A percentile compares a stretch with the other conserved stretches of the same genome.
phyloP scores from a whole-genome alignment of 2,797 vertebrate genomes.

The Lateolabrax maculatus region DNA sequence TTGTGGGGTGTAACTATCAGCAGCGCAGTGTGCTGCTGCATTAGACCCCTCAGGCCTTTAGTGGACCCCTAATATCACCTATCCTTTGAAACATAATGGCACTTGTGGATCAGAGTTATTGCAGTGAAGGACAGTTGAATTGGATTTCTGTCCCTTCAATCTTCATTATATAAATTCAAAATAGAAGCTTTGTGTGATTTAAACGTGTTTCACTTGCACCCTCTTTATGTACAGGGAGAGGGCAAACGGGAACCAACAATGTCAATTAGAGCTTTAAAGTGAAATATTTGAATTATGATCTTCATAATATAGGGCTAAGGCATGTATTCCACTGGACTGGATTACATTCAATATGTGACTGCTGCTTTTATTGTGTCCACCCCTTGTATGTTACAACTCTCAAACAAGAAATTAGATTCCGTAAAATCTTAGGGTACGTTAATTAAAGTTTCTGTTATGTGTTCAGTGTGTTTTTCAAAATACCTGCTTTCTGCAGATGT shows the following conservation, averaged over 20 bases:
- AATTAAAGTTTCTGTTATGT: background rate
- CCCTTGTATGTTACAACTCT: background rate
- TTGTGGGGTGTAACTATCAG: conserved; percentile 15
- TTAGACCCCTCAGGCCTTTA: conserved; percentile 2
- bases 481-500: background rate
- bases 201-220: background rate
- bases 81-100: conserved; percentile 34
- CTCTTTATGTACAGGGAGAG: background rate
- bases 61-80: conserved; percentile 31
- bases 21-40: background rate
- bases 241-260: background rate
- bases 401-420: background rate
- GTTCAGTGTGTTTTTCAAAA: too few relatives aligned
- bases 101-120: background rate
- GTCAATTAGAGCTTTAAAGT: background rate
- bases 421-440: background rate
- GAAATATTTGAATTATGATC: background rate
- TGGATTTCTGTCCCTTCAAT: conserved; percentile 10
- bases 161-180: background rate
- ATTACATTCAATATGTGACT: background rate
- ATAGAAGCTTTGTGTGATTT: background rate
- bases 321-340: background rate
- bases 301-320: too few relatives aligned
- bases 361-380: background rate
- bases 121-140: conserved; percentile 23